phyloP scores from a whole-genome alignment of 1,140 invertebrate genomes.

The Drosophila watanabei region DNA sequence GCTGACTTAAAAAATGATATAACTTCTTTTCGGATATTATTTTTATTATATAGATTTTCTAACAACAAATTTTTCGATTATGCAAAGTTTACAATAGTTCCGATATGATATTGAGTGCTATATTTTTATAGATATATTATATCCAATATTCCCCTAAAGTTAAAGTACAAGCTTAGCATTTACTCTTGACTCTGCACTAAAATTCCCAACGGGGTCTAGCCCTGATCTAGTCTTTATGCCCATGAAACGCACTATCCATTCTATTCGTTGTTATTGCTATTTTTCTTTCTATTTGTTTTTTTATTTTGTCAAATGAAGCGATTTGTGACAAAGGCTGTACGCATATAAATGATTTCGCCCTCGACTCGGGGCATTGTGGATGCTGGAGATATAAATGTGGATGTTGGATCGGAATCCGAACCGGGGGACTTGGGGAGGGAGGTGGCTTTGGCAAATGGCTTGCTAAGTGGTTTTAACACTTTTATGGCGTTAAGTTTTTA shows the following conservation, averaged over 20 bases:
- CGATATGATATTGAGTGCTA: neutral
- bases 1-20: too few relatives aligned
- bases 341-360: conserved; percentile 62
- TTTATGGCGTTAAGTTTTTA: conserved; percentile 85
- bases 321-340: conserved; percentile 55
- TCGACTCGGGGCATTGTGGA: conserved; percentile 45
- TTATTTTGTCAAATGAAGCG: conserved; percentile 56
- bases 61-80: too few relatives aligned
- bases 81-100: too few relatives aligned
- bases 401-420: conserved; percentile 9
- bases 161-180: too few relatives aligned
- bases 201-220: neutral
- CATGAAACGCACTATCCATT: conserved; percentile 27
- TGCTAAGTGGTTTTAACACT: conserved; percentile 85
- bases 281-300: conserved; percentile 8
- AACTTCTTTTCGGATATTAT: too few relatives aligned
- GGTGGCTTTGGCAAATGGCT: conserved; percentile 77
- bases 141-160: neutral
- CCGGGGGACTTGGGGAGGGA: neutral
- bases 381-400: conserved; percentile 23
- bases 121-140: neutral
- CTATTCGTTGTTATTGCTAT: conserved; percentile 4
- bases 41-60: too few relatives aligned
- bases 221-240: neutral
- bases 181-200: neutral